phyloP scores from a whole-genome alignment of 1,140 invertebrate species.

The Microplitis mediator region DNA sequence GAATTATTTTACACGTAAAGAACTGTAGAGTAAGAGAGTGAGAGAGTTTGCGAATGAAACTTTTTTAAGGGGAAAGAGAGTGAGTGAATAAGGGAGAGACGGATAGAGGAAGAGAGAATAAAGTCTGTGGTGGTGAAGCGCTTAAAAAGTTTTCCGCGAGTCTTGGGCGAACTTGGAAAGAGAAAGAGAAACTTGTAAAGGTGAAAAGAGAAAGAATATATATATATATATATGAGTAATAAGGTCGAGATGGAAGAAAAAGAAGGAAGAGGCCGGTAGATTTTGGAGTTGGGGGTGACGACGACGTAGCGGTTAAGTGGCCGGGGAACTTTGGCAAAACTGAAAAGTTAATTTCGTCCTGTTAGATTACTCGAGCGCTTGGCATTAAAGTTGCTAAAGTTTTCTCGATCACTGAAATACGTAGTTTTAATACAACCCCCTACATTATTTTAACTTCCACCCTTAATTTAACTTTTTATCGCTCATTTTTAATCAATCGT shows the following conservation, averaged over 20 bases:
- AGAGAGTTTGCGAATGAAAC: too few relatives aligned
- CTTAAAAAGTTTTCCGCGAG: conserved; percentile 54
- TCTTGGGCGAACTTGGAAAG: background rate
- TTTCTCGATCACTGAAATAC: conserved; percentile 58
- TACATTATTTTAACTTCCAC: background rate
- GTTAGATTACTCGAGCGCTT: conserved; percentile 60
- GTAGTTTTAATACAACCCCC: conserved; percentile 34
- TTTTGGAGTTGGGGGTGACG: background rate
- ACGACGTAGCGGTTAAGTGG: conserved; percentile 30
- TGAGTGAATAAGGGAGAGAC: background rate
- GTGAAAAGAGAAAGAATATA: background rate
- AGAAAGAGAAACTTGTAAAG: background rate
- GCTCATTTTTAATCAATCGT: background rate
- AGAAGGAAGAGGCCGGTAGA: background rate
- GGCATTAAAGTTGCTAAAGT: conserved; percentile 61
- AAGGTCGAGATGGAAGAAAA: conserved; percentile 1
- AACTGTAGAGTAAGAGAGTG: background rate
- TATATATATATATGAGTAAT: background rate
- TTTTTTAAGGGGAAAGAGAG: too few relatives aligned
- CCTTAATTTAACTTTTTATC: background rate
- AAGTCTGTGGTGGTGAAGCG: conserved; percentile 44
- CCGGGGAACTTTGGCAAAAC: conserved; percentile 59
- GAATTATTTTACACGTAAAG: conserved; percentile 40
- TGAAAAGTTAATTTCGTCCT: conserved; percentile 62
- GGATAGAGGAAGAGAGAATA: conserved; percentile 4